Base-by-base conservation (phyloP, 1,140 invertebrate genomes). In the Metopolophium dirhodum region DNA sequence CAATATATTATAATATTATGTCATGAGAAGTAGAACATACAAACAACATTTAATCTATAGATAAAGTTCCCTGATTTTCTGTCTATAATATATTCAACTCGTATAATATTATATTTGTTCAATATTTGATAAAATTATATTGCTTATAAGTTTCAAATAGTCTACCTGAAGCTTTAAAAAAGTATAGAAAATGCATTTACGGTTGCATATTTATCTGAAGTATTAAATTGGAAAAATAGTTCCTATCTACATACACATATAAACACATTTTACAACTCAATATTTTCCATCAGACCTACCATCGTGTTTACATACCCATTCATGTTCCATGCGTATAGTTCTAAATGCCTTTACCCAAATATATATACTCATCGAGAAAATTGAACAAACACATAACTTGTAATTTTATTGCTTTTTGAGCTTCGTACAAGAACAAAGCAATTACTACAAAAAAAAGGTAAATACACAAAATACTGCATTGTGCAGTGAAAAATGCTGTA, bases 331-430 rank as follows among this genome's bases (percentile, higher is more conserved):
- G 41, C 22, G 83, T 45, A 85, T 41, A 37, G 9, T 85, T 85
- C 23, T 85, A 85, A 85, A 85, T 41, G 83, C 23, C 9, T 41
- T 45, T 41, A 14, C 2, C 22, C 37, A 85, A 23, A n/a, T 82
- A 35, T 18, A 77, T 77, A 77, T n/a, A n/a, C 14, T 4, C 30
- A 35, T 86, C 41, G 23, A 26, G 85, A 45, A 45, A 86, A 85
- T 47, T 30, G 85, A 47, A 45, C 26, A 47, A 86, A 47, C 85
- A 47, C 11, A 41, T 47, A 47, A 86, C 41, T 85, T 30, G 26
- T 47, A 45, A 86, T 86, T 86, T 86, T 86, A 86, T 86, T 86
- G 85, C 23, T 45, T 41, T 86, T 86, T 47, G 85, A 47, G 41
- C 11, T 86, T 86, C 14, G 41, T 47, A 30, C 9, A 30, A 86